phyloP scores from a whole-genome alignment of 2,888 invertebrate genomes.

The Bruchidius siliquastri region DNA sequence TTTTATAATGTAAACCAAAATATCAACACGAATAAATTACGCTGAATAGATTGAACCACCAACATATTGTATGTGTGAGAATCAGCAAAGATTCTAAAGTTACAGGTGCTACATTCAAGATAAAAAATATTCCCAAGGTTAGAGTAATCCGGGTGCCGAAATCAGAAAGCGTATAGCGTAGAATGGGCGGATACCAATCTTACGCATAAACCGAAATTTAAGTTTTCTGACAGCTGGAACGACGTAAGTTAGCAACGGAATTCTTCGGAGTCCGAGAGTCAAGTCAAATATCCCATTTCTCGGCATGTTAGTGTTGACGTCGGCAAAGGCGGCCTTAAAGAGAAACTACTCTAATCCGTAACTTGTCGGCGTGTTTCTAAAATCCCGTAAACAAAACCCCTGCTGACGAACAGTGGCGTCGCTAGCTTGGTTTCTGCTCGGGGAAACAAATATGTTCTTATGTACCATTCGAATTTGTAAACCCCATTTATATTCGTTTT shows the following conservation, averaged over 20 bases:
- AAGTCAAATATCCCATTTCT: background rate
- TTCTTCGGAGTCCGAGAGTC: background rate
- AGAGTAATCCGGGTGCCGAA: background rate
- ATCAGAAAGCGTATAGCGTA: background rate
- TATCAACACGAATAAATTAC: no score
- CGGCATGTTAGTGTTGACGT: background rate
- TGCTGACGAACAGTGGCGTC: background rate
- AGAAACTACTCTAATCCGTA: background rate
- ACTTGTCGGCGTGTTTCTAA: background rate
- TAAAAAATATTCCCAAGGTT: background rate
- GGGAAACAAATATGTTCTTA: no score
- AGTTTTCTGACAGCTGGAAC: background rate
- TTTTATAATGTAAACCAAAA: no score
- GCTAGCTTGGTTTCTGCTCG: background rate
- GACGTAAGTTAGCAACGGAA: background rate
- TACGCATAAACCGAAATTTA: background rate
- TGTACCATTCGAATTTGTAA: no score
- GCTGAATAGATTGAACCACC: no score
- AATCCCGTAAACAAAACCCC: background rate
- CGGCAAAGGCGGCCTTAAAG: background rate
- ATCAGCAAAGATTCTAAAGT: no score
- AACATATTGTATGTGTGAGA: no score
- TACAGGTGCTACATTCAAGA: background rate
- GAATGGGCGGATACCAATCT: background rate
- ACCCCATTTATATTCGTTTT: no score